Percentiles rank a stretch among this genome's conserved stretches.
Evolutionary conservation across 2,888 invertebrate species (phyloP).

Genomic region (Hartigia nigra): DNA sequence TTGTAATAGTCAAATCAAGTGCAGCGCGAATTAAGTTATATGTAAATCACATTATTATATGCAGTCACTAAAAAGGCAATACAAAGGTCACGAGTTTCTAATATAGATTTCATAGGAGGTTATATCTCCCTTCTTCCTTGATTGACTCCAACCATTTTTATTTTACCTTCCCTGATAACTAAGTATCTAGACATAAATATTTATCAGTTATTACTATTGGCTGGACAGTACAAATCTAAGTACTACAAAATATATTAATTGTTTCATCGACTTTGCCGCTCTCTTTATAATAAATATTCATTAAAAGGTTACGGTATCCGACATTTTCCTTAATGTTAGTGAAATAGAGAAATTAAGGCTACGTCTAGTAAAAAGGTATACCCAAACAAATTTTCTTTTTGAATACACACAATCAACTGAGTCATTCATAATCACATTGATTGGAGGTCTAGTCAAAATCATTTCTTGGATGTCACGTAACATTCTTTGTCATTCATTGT

Average conservation of each 20-base stretch:
- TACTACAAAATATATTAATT: constrained; percentile 36
- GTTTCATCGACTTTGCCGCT: constrained; percentile 26
- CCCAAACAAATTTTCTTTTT: neutral
- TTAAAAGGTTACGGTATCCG: constrained; percentile 29
- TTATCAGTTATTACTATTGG: constrained; percentile 24
- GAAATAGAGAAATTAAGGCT: neutral
- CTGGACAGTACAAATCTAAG: constrained; percentile 38
- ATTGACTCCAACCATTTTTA: constrained; percentile 21
- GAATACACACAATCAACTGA: neutral
- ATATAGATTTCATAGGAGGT: constrained; percentile 11
- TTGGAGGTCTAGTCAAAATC: neutral
- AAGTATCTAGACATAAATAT: constrained; percentile 18
- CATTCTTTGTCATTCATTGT: neutral
- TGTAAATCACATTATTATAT: constrained; percentile 29
- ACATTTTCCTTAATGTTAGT: constrained; percentile 11
- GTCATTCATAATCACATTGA: neutral
- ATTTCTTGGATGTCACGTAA: neutral
- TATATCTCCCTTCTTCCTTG: constrained; percentile 26
- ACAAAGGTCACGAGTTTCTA: constrained; percentile 35
- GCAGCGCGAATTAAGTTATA: constrained; percentile 25
- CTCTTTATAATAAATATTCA: constrained; percentile 31
- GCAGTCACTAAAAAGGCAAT: constrained; percentile 29
- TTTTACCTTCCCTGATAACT: constrained; percentile 19
- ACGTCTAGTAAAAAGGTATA: neutral
- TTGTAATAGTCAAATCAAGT: constrained; percentile 17